Evolutionary conservation across 2,888 invertebrate species (phyloP).

Genomic region (Dicyrtomina minuta): DNA sequence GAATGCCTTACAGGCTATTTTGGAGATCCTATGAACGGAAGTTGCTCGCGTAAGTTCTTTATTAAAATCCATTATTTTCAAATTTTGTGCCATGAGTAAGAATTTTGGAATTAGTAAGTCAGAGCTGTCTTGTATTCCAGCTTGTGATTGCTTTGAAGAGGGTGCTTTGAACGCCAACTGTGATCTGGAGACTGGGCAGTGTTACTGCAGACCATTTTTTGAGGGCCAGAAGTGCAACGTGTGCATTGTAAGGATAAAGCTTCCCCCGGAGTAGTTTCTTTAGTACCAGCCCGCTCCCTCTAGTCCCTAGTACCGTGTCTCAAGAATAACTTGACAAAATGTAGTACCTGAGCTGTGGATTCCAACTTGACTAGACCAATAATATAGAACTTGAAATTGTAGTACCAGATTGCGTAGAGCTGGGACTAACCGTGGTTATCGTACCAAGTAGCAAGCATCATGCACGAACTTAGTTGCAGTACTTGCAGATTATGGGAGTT

Average conservation of each 20-base stretch:
- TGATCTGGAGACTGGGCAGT: slow-evolving; percentile 75
- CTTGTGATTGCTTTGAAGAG: slow-evolving; percentile 77
- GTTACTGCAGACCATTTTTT: slow-evolving; percentile 72
- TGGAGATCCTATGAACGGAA: slow-evolving; percentile 61
- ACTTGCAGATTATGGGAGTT: too few relatives aligned
- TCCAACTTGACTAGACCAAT: neutral
- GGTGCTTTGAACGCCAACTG: slow-evolving; percentile 72
- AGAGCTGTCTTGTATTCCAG: slow-evolving; percentile 59
- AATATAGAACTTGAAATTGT: too few relatives aligned
- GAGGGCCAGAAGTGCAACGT: slow-evolving; percentile 73
- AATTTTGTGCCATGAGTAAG: too few relatives aligned
- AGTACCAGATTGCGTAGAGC: too few relatives aligned
- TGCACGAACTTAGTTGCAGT: too few relatives aligned
- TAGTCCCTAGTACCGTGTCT: too few relatives aligned
- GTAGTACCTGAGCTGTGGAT: neutral
- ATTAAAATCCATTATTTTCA: slow-evolving; percentile 11
- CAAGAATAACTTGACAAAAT: too few relatives aligned
- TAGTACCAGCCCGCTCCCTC: too few relatives aligned
- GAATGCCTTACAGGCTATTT: slow-evolving; percentile 60
- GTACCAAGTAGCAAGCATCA: too few relatives aligned
- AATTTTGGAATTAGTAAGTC: too few relatives aligned
- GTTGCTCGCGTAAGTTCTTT: slow-evolving; percentile 57
- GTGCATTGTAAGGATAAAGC: slow-evolving; percentile 70
- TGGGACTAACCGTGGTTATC: too few relatives aligned
- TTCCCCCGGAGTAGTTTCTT: neutral